Base-by-base conservation (phyloP, 2,888 invertebrate genomes). In the Chaitophorus viminalis region DNA sequence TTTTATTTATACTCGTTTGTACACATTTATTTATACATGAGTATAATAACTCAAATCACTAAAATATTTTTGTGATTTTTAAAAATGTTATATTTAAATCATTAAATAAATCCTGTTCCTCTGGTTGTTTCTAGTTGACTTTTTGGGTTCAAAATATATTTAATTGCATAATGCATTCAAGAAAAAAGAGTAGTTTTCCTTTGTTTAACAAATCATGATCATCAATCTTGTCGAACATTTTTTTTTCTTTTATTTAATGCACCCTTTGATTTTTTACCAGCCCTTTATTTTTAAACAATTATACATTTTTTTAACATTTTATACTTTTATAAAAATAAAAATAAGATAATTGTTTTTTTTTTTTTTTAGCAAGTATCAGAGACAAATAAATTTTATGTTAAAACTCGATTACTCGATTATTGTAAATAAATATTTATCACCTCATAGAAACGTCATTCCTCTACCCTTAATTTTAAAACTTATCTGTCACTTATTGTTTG, bases 101-200 rank as follows among this genome's bases (percentile, higher is more conserved):
- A 39, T 39, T 9, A 68, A 46, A 70, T 70, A 0, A 81, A 9
- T 18, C 11, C 60, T 60, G 8, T 21, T 60, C 33, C n/a, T 74
- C n/a, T 2, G 17, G n/a, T 82, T 33, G 54, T 74, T 83, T 75
- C 60, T 75, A 36, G 36, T 29, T 18, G 39, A 75, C 36, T 60
- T 31, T 21, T 21, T 21, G n/a, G 52, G 52, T 54, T 82, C 70
- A 70, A 46, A 82, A 70, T 46, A 31, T n/a, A 46, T 39, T 31
- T 52, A 33, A 29, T 11, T n/a, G 65, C 9, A 14, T 70, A 70
- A 31, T 72, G 52, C 33, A 21, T 25, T 36, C 39, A 1, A 31
- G 46, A 76, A 84, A 83, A 76, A 75, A 21, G n/a, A 46, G 68
- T 11, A 31, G 8, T 76, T 68, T 77, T 85, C 68, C n/a, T 46